Evolutionary conservation across 2,888 invertebrate genomes (phyloP), one percentile per base, ranked within the genome.

Genomic region (Pycnomerus fuliginosus): DNA sequence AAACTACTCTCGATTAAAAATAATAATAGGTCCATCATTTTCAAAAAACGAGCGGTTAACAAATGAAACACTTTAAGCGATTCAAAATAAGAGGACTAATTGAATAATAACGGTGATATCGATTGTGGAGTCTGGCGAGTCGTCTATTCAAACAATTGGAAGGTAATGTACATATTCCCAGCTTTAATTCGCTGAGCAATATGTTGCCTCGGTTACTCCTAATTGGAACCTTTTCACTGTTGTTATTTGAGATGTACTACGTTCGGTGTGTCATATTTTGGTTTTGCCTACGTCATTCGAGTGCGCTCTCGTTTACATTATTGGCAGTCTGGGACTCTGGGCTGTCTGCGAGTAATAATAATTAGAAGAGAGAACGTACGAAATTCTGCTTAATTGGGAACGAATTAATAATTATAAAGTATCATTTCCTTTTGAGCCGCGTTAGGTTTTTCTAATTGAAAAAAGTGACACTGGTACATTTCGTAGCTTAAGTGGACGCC

Each of bases 201-300:
- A 45, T 42, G 67, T 67, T 65, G 62, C 65, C 64, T 48, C 52
- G 65, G 65, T 62, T 62, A 65, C 65, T 64, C 58, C 60, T 67
- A 67, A 67, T 67, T 66, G 63, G 67, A 57, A 62, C 61, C 64
- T 65, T 65, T 67, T 62, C 65, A 55, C 53, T 56, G 61, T 60
- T 61, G 67, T 65, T 67, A 66, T 64, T 61, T 59, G 65, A 65
- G 64, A 65, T 61, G 57, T 56, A 45, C n/a, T n/a, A n/a, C 45
- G 28, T 44, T 53, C 50, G 59, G 56, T 52, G 54, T 61, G 60
- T 61, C 60, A 62, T 61, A 62, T 60, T 62, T 61, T 58, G 53
- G 52, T 54, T 48, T 35, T 20, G 20, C 20, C 20, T 47, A 47
- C 44, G 42, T 46, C 46, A 48, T 48, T 48, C 44, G 20, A 40